Base-by-base conservation (phyloP, 2,888 invertebrate genomes). In the Deilephila porcellus region DNA sequence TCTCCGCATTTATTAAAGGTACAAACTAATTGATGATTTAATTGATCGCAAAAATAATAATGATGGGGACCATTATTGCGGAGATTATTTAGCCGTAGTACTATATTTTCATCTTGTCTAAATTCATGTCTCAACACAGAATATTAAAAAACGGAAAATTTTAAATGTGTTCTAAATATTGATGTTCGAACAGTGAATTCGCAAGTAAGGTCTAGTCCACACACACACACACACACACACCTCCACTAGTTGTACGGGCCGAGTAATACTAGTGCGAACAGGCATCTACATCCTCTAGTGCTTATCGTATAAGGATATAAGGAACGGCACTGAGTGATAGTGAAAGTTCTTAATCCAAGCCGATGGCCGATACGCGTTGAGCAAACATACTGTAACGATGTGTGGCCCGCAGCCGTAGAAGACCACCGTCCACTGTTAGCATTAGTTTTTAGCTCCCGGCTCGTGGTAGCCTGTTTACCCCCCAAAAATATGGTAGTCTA, bases 401-500 rank as follows among this genome's bases (percentile, higher is more conserved):
- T 80, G 79, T 77, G 78, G 79, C 74, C 79, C 56, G 19, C 56
- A 19, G 32, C 29, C 72, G 82, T 56, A 59, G 45, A 63, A 76
- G 67, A 76, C 80, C 76, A 77, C 78, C 77, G 76, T 71, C 52
- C 64, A 67, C 71, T 92, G 86, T 92, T 93, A 80, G 90, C 84
- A 85, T 86, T 89, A 84, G 86, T 83, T 83, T 84, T 93, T 92
- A 91, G 88, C 89, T 88, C 82, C 82, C 78, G 78, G 77, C 75
- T 81, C 79, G 82, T 83, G 81, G 83, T 84, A 83, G 83, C 79
- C 80, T 88, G 82, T 88, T 88, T 88, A 60, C 86, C 84, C 83
- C 84, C 86, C 84, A 88, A 89, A 91, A 91, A 91, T 92, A 90
- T 92, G 91, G 93, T 92, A 94, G 93, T 92, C 89, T 88, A 90